These are phyloP conservation scores for Uloborus plumipes DNA, from an alignment of 2,888 invertebrate genomes.

Conservation along the genomic window DNA sequence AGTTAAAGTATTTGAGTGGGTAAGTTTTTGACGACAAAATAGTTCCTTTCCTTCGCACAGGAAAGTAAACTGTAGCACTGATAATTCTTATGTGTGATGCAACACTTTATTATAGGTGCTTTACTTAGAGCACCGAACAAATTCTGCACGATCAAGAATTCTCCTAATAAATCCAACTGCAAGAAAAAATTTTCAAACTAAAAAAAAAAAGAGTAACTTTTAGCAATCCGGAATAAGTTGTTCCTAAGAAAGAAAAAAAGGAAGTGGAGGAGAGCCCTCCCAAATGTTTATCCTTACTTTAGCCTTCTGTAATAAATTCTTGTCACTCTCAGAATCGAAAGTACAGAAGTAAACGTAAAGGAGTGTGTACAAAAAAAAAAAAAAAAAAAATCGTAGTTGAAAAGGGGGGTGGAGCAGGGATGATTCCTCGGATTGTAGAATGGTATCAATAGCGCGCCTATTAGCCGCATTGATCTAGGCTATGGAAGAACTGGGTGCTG, in stretches of 20 bases:
- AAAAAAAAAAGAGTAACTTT: no score
- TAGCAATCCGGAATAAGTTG: no score
- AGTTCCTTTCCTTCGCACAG: no score
- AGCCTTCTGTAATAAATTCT: conserved; percentile 62
- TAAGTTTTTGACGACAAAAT: no score
- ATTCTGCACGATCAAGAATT: conserved; percentile 39
- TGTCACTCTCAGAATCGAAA: conserved; percentile 35
- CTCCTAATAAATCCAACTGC: conserved; percentile 1
- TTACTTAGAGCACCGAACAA: background rate
- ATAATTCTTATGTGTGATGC: no score
- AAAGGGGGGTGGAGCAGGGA: conserved; percentile 14
- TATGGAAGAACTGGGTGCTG: conserved; percentile 20
- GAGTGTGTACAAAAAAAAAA: conserved; percentile 5
- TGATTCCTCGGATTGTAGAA: conserved; percentile 18
- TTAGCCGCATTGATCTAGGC: conserved; percentile 55
- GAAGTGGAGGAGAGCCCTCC: conserved; percentile 1
- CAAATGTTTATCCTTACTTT: conserved; percentile 52
- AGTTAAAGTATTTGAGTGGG: no score
- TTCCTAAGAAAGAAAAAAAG: no score
- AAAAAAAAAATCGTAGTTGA: conserved; percentile 9
- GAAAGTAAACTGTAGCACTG: no score
- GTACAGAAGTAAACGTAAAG: conserved; percentile 15
- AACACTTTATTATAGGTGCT: no score
- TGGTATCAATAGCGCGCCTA: conserved; percentile 58
- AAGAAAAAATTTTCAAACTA: no score